These are phyloP conservation scores for Kryptolebias ocellatus DNA, from an alignment of 2,797 vertebrate genomes.

Conservation along the genomic window DNA sequence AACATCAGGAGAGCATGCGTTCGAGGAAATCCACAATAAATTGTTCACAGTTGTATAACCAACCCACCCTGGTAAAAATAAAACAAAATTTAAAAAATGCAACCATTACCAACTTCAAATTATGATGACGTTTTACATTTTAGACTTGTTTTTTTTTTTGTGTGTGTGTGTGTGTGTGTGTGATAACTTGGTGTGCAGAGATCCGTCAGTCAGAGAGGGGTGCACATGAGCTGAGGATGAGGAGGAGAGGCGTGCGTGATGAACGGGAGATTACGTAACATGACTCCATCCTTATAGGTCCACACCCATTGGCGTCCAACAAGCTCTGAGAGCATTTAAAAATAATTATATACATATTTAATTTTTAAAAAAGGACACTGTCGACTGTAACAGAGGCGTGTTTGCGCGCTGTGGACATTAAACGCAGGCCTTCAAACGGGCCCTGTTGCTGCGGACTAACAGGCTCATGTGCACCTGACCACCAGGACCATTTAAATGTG, in stretches of 20 bases:
- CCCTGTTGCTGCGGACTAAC: conserved; percentile 45
- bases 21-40: too few species aligned
- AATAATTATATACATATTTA: conserved; percentile 45
- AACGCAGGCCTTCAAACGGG: conserved; percentile 22
- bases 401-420: background rate
- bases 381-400: background rate
- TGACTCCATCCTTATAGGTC: conserved; percentile 65
- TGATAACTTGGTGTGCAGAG: background rate
- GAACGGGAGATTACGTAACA: conserved; percentile 77
- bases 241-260: conserved; percentile 66
- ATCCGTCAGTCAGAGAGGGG: conserved; percentile 45
- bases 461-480: conserved; percentile 53
- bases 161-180: too few species aligned
- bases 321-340: conserved; percentile 25
- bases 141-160: too few species aligned
- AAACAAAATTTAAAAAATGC: too few species aligned
- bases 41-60: too few species aligned
- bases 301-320: conserved; percentile 63
- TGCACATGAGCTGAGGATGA: conserved; percentile 57
- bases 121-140: too few species aligned
- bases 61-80: too few species aligned
- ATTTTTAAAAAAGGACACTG: background rate
- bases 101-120: too few species aligned
- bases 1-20: too few species aligned
- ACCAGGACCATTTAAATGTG: background rate